Percentiles rank a stretch among this genome's conserved stretches.
Conservation (phyloP, 2,113 vertebrate genomes). For the Nansenia antarctica region DNA sequence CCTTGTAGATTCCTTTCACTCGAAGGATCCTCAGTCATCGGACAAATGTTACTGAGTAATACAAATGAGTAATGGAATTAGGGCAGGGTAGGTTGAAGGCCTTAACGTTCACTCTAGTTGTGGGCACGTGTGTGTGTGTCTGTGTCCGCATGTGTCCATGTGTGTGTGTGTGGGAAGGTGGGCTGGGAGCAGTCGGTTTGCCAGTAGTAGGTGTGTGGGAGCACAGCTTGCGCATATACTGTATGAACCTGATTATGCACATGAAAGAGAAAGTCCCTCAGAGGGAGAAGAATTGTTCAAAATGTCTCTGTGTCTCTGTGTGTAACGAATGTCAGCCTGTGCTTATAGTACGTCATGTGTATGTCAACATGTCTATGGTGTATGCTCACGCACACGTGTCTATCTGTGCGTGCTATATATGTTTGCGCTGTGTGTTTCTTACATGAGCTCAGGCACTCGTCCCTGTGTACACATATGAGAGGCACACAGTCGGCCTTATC, state of each 20-base stretch:
- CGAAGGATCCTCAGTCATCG: not conserved
- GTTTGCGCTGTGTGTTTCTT: slow-evolving; percentile 17
- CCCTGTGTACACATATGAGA: slow-evolving; percentile 9
- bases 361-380: not conserved
- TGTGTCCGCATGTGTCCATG: slow-evolving; percentile 11
- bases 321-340: no score
- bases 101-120: not conserved
- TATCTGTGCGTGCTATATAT: not conserved
- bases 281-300: no score
- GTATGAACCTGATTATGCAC: not conserved
- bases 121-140: not conserved
- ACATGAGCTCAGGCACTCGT: not conserved
- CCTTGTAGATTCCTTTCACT: not conserved
- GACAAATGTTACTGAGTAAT: not conserved
- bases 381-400: no score
- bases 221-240: not conserved
- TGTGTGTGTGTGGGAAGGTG: slow-evolving; percentile 5
- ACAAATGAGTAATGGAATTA: not conserved
- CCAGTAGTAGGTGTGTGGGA: slow-evolving; percentile 4
- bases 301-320: no score
- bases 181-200: not conserved
- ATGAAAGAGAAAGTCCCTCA: not conserved
- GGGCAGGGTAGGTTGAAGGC: not conserved
- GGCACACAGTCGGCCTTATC: slow-evolving; percentile 30
- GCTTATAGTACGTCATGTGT: no score